A percentile compares a stretch with the other conserved stretches of the same genome.
These are phyloP conservation scores for Pseudolycoriella hygida DNA, from an alignment of 2,888 invertebrate genomes.

Conservation along the genomic window DNA sequence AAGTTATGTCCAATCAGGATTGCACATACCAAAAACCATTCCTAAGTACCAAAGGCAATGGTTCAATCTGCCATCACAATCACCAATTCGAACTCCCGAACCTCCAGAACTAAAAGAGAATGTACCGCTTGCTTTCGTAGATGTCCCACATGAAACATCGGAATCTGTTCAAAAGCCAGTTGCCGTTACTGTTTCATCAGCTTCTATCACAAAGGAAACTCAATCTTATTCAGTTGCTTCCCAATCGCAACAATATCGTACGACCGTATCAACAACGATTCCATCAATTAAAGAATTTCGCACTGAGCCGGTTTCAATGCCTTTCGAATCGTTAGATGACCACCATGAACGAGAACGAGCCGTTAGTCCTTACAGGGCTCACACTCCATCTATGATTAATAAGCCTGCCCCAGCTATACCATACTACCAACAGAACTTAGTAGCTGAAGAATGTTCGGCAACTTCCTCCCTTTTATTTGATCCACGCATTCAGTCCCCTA, in stretches of 20 bases:
- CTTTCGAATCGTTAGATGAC: constrained; percentile 19
- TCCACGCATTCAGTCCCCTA: constrained; percentile 41
- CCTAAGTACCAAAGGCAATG: constrained; percentile 47
- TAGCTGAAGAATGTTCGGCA: constrained; percentile 45
- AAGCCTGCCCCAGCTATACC: constrained; percentile 55
- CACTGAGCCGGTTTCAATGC: constrained; percentile 37
- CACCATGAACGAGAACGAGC: constrained; percentile 14
- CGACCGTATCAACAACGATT: constrained; percentile 13
- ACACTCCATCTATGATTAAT: constrained; percentile 53
- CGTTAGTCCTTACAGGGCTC: constrained; percentile 36
- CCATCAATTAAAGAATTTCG: constrained; percentile 27
- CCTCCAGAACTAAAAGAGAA: constrained; percentile 31
- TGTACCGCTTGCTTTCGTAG: constrained; percentile 28
- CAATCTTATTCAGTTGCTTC: constrained; percentile 1
- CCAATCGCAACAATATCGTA: constrained; percentile 14
- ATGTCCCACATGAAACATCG: constrained; percentile 15
- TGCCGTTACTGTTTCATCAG: constrained; percentile 9
- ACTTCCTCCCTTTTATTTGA: constrained; percentile 40
- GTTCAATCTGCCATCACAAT: constrained; percentile 38
- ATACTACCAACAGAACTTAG: constrained; percentile 59
- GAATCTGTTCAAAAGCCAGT: constrained; percentile 17
- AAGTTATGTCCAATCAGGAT: constrained; percentile 29
- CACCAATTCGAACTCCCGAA: constrained; percentile 38
- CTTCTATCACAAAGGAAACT: constrained; percentile 13
- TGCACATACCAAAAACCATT: constrained; percentile 43